Evolutionary conservation across 2,888 invertebrate genomes (phyloP), one percentile per base, ranked within the genome.

Genomic region (Melanotus villosus): DNA sequence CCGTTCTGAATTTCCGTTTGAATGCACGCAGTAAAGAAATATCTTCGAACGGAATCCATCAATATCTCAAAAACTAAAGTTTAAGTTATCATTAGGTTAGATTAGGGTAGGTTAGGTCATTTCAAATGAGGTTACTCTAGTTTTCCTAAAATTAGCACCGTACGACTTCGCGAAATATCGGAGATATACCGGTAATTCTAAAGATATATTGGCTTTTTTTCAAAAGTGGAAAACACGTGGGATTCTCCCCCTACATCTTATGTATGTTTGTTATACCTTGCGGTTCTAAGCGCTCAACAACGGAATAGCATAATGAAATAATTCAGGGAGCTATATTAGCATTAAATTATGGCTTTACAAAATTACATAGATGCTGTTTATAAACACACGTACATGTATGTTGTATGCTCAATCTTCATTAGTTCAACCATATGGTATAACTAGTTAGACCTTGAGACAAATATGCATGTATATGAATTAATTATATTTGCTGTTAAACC

Each of bases 311-410:
- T n/a, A 3, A n/a, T 7, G 50, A 30, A 14, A 23, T 47, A 52
- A 30, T 26, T 26, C 16, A 34, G 32, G 52, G 52, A 18, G 34
- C 18, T 32, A 32, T 18, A 52, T 52, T 52, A 52, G 16, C 52
- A 32, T 5, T 16, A 52, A 52, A 32, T 26, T 30, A 52, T 34
- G 32, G 14, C 52, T 10, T 16, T 30, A 52, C 52, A 52, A 12
- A 52, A 32, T 52, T 52, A 32, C 52, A 32, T 32, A 52, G 52
- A 12, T 26, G 18, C 52, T 52, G 52, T 52, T 52, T 52, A 52
- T 32, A 52, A 52, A 52, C 52, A 52, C 32, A n/a, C 26, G 10
- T 26, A 18, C 10, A 30, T 30, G 50, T 30, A 30, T 30, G 23
- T 26, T 26, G 34, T 32, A 19, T 9, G 21, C 12, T 14, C 12